Evolutionary conservation across 2,113 vertebrate species (phyloP).

Genomic region (Sinosuthora webbiana): DNA sequence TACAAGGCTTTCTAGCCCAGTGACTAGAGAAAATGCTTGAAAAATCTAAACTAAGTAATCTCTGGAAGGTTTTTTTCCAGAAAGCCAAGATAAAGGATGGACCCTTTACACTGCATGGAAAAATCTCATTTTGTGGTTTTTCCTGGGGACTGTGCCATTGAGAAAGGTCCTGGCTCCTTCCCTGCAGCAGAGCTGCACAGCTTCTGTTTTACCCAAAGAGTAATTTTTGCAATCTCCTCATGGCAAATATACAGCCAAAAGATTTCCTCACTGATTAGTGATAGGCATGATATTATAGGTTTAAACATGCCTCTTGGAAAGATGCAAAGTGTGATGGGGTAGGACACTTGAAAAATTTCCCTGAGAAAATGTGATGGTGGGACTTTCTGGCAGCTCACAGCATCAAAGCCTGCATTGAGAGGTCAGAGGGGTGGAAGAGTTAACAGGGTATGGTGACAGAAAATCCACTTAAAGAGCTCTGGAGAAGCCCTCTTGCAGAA

Average conservation of each 20-base stretch:
- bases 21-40: background rate
- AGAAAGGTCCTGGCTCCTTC: background rate
- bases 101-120: background rate
- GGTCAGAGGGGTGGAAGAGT: background rate
- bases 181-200: fast-evolving
- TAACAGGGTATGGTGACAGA: background rate
- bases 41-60: background rate
- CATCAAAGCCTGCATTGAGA: background rate
- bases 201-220: background rate
- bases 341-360: background rate
- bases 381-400: background rate
- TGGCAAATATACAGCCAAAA: background rate
- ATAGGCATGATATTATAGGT: background rate
- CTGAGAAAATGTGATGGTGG: background rate
- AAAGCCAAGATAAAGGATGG: background rate
- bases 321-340: background rate
- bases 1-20: background rate
- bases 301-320: background rate
- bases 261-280: background rate
- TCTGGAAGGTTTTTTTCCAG: background rate
- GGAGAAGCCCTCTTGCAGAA: background rate
- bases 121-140: background rate
- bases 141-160: background rate
- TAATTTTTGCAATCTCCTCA: background rate
- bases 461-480: background rate